Base-by-base conservation (phyloP, 2,888 invertebrate species). In the Osmoderma eremita region DNA sequence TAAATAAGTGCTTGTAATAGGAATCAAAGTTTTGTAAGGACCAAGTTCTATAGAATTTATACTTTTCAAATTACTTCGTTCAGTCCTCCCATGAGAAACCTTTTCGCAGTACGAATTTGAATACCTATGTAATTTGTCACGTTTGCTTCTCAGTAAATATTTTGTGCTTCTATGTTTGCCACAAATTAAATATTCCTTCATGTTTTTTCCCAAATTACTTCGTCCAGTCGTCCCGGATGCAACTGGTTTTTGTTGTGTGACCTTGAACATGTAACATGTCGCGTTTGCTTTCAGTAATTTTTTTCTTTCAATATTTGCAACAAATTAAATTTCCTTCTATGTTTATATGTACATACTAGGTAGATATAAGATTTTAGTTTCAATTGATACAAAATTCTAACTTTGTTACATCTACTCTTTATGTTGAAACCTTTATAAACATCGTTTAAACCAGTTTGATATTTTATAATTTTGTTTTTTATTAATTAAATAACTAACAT, bases 1-100 rank as follows among this genome's bases (percentile, higher is more conserved):
- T 68, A 68, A 53, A 68, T 64, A 76, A 78, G 76, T 76, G 76
- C 76, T 77, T 77, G 70, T 70, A 73, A 71, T 71, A 69, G 74
- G 74, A 77, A 77, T 77, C 75, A 71, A 68, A 74, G 77, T 71
- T 78, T 78, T 75, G 77, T 79, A 78, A 77, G 79, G 80, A 80
- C 80, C 80, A 80, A 78, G 64, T 73, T 77, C 77, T 75, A 77
- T 76, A 30, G 75, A 76, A 73, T 78, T 73, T 73, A 67, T 69
- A 69, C 50, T 58, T 58, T 50, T 48, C 50, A 38, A 61, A 53
- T 64, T 42, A 49, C 13, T 39, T 49, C 50, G 50, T 18, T 13
- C 50, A 6, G 24, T 58, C 20, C 18, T 38, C 24, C 50, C 22
- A 58, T 49, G 22, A 50, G 49, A 61, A 10, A 45, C 15, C 18